Conservation (phyloP, 1,140 invertebrate genomes). For the Ptiloglossa arizonensis region DNA sequence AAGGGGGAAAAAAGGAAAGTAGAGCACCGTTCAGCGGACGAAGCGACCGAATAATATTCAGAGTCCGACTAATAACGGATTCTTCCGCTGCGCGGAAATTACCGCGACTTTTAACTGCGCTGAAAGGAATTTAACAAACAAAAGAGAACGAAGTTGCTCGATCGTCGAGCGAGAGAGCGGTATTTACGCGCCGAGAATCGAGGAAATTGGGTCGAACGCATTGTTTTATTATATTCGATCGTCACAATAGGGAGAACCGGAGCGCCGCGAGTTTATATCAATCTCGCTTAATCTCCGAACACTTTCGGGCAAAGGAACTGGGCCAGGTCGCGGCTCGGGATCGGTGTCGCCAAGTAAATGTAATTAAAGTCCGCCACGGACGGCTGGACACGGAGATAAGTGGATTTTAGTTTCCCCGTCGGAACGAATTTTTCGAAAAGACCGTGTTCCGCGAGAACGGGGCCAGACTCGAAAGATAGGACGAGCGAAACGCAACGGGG, state of each 20-base stretch:
- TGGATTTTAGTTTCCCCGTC: slow-evolving; percentile 19
- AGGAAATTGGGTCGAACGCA: slow-evolving; percentile 7
- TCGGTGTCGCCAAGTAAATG: slow-evolving; percentile 20
- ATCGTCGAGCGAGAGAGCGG: neutral
- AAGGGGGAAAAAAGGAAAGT: no score
- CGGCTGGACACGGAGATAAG: slow-evolving; percentile 37
- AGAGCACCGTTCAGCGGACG: neutral
- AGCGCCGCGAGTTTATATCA: neutral
- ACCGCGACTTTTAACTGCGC: neutral
- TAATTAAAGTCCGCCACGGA: slow-evolving; percentile 35
- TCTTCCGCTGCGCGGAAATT: neutral
- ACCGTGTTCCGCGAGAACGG: no score
- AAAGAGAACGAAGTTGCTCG: neutral
- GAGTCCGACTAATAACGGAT: neutral
- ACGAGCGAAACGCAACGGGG: no score
- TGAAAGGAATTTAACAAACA: neutral
- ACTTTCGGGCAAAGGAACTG: neutral
- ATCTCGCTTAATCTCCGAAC: slow-evolving; percentile 3
- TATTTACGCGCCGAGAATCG: neutral
- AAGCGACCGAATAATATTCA: neutral
- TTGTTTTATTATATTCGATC: slow-evolving; percentile 16
- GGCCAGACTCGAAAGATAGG: slow-evolving; percentile 6
- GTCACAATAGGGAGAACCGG: neutral
- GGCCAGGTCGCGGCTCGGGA: neutral
- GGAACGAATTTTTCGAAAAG: neutral